Conservation (phyloP, 1,140 invertebrate genomes). For the Popillia japonica region DNA sequence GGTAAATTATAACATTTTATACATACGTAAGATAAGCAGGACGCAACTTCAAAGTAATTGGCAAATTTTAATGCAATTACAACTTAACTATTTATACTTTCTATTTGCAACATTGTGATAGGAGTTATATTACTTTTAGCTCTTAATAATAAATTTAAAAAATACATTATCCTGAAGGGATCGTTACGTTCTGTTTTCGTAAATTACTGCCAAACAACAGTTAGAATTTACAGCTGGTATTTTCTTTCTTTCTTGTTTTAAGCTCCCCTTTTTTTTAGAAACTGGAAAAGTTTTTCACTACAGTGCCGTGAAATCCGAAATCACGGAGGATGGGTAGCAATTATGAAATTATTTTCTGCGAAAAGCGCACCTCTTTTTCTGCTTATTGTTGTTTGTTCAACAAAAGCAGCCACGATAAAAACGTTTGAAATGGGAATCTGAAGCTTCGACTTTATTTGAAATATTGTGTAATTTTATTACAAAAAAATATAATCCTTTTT, state of each 20-base stretch:
- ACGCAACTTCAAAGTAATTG: no score
- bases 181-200: background rate
- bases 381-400: background rate
- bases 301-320: background rate
- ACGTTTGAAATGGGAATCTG: background rate
- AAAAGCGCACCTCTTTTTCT: background rate
- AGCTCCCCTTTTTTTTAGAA: background rate
- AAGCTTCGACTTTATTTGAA: background rate
- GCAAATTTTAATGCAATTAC: no score
- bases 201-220: background rate
- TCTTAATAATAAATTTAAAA: no score
- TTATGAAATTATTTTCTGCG: conserved; percentile 1
- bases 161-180: no score
- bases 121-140: no score
- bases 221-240: background rate
- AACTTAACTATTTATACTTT: no score
- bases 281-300: conserved; percentile 20
- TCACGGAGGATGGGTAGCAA: background rate
- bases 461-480: background rate
- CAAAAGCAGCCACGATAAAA: background rate
- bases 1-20: no score
- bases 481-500: background rate
- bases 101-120: no score
- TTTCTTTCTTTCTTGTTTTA: background rate
- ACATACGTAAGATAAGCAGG: no score